Conservation (phyloP, 2,113 vertebrate species). For the Puma concolor region DNA sequence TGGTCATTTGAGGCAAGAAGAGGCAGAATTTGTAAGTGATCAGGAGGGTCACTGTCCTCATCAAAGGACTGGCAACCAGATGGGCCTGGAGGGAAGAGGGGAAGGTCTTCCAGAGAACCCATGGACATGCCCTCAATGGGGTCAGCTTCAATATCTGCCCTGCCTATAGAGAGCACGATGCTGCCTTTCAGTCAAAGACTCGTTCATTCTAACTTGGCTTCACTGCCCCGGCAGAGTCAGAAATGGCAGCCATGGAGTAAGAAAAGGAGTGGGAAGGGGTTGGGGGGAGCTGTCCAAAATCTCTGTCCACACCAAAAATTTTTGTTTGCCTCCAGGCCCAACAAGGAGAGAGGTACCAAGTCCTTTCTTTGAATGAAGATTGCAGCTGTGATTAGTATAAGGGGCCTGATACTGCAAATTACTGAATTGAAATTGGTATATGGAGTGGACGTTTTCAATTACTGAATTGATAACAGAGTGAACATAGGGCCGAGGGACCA, state of each 20-base stretch:
- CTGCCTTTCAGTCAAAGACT: background rate
- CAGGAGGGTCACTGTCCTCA: background rate
- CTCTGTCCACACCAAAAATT: background rate
- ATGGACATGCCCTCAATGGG: background rate
- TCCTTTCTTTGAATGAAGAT: background rate
- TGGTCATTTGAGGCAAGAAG: background rate
- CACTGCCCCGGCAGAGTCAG: background rate
- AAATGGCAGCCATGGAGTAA: background rate
- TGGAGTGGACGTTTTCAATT: background rate
- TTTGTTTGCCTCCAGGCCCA: background rate
- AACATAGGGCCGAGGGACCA: background rate
- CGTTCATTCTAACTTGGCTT: background rate
- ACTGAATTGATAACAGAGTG: background rate
- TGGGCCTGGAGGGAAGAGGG: no score
- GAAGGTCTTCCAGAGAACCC: background rate
- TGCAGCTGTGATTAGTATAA: background rate
- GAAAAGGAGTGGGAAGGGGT: background rate
- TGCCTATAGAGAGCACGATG: background rate
- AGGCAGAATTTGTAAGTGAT: background rate
- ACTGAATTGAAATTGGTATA: background rate
- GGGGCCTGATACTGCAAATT: background rate
- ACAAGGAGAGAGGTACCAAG: background rate
- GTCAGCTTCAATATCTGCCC: background rate
- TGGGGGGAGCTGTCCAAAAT: no score
- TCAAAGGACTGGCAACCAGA: background rate